These are phyloP conservation scores for Zosterops hypoxanthus DNA, from an alignment of 2,113 vertebrate genomes.

Conservation along the genomic window DNA sequence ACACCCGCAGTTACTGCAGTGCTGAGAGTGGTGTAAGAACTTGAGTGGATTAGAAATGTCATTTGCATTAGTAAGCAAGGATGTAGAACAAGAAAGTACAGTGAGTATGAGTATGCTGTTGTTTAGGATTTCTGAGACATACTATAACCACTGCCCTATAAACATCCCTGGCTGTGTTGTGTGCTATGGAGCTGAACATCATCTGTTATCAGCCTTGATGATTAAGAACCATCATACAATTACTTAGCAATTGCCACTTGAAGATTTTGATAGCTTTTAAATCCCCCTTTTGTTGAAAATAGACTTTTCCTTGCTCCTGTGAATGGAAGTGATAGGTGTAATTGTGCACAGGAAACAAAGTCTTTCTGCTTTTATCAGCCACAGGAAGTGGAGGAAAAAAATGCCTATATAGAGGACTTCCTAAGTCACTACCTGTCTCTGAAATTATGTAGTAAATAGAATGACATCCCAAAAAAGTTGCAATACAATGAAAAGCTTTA, in stretches of 20 bases:
- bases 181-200: background rate
- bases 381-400: background rate
- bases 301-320: background rate
- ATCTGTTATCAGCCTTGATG: background rate
- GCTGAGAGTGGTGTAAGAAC: background rate
- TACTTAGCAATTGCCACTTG: background rate
- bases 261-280: constrained; percentile 7
- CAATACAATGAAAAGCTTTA: background rate
- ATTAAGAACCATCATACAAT: background rate
- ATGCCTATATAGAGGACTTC: background rate
- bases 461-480: background rate
- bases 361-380: background rate
- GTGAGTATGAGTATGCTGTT: background rate
- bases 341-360: background rate
- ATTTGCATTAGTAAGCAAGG: background rate
- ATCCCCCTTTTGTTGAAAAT: background rate
- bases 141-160: background rate
- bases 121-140: background rate
- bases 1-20: background rate
- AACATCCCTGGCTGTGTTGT: background rate
- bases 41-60: background rate
- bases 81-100: background rate
- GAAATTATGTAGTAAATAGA: background rate
- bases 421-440: background rate
- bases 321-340: background rate